Base-by-base conservation (phyloP, 2,113 vertebrate genomes). In the cat (Felis catus) region DNA sequence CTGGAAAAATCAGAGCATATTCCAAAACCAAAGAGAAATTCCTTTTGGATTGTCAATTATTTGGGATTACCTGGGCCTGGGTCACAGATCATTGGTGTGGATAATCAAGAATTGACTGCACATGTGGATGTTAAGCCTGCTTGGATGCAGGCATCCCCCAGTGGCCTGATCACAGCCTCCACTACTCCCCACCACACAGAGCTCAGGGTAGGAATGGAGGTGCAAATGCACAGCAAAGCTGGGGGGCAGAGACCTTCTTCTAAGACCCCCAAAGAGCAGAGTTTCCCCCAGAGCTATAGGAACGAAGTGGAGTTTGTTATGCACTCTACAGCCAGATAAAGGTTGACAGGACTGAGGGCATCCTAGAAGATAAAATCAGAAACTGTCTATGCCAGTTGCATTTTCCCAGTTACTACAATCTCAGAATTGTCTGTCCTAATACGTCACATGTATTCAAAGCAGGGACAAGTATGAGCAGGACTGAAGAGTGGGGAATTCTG, bases 21-120 rank as follows among this genome's bases (percentile, higher is more conserved):
- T 93, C 92, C 82, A 96, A 97, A 98, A 78, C 70, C 88, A 97
- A 94, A 96, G 81, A 96, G 83, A 91, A 96, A 95, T 96, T 97
- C 79, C 94, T 97, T 88, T 95, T 96, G 88, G 93, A 96, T 96
- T 93, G 82, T 94, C 92, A 94, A 58, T 94, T 97, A 80, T 96
- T 98, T 95, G 91, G 95, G 81, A 97, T 96, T 96, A 94, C 95
- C 85, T 91, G 61, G 83, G 66, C n/a, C 71, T 95, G 51, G 76
- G 96, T 98, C 96, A 95, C 92, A 96, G 96, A 92, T 65, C 92
- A 96, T 9, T 97, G 95, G 70, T 93, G 97, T 98, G 94, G 92
- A 97, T 97, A 98, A 98, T 98, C 94, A 98, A 95, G 90, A 97
- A 96, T 95, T 96, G 94, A 97, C 97, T 90, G 76, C 90, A 96